These are phyloP conservation scores for Procambarus clarkii DNA, from an alignment of 1,140 invertebrate genomes.

Conservation along the genomic window DNA sequence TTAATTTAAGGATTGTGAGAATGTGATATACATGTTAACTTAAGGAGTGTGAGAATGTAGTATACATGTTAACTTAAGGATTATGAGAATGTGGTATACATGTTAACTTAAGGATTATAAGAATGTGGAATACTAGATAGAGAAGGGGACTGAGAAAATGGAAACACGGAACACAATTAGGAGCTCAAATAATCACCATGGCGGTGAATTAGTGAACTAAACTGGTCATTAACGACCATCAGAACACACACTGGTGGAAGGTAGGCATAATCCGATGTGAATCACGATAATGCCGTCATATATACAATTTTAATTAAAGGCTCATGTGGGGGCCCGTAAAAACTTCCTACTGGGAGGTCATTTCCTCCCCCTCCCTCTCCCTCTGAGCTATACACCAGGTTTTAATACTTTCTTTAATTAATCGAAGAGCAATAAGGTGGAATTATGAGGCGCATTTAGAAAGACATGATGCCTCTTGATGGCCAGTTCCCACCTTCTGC, in stretches of 20 bases:
- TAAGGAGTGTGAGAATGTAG: too few relatives aligned
- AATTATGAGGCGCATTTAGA: conserved; percentile 25
- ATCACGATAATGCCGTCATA: neutral
- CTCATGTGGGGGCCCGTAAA: neutral
- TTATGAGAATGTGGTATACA: too few relatives aligned
- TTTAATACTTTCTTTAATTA: neutral
- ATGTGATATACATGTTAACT: too few relatives aligned
- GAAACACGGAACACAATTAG: too few relatives aligned
- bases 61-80: too few relatives aligned
- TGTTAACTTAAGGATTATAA: too few relatives aligned
- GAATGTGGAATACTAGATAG: too few relatives aligned
- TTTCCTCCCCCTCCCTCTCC: neutral
- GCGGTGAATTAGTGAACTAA: neutral
- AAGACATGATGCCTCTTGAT: conserved; percentile 21
- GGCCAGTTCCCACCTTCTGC: conserved; percentile 27
- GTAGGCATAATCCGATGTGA: too few relatives aligned
- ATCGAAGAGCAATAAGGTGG: conserved; percentile 12
- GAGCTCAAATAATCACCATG: too few relatives aligned
- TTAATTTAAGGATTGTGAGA: too few relatives aligned
- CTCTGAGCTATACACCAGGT: neutral
- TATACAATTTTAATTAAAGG: neutral
- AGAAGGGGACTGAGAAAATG: too few relatives aligned
- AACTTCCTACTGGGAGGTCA: neutral
- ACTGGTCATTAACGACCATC: neutral
- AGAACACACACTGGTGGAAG: neutral